Evolutionary conservation across 2,113 vertebrate genomes (phyloP), one percentile per base, ranked within the genome.

Genomic region (Psilopogon haemacephalus): DNA sequence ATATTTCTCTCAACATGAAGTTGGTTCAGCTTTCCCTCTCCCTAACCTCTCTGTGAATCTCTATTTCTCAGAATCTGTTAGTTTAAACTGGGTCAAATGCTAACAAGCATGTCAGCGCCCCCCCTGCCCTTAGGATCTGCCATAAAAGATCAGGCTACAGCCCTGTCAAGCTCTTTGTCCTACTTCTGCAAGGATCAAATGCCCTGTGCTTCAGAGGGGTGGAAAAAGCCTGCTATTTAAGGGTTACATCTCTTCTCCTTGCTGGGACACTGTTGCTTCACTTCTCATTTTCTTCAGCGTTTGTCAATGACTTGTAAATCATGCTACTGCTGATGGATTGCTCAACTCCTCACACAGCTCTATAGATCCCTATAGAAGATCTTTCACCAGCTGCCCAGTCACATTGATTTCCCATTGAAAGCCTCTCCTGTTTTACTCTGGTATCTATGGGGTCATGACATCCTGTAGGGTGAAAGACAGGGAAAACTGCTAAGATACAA

Each of bases 11-110:
- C 35, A 28, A 10, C 78, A 68, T 65, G 52, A 44, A 19, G 40
- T 18, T 64, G 30, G 26, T 68, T 89, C 64, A 78, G 40, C 54
- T 88, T 96, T 93, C 44, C 37, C 30, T 54, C 42, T 84, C 76
- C 3, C 21, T 86, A 77, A 85, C 76, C 63, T 91, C 85, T 78
- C 18, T 27, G 60, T 2, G 2, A 81, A 27, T 54, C 83, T 85
- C 90, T 69, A 27, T 65, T 86, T 84, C 68, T 70, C 84, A 83
- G 44, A 86, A 93, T 63, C 73, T 72, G 59, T 73, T 90, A 70
- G 58, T 76, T 93, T 92, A 87, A 96, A 94, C 32, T 90, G 71
- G 64, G 87, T 94, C 83, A 94, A 94, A 88, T 11, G 55, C 89
- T 76, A 86, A 82, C 46, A 79, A 68, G 38, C 15, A 0, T 88